Conservation (phyloP, 2,113 vertebrate species). For the Cochlearius cochlearius region DNA sequence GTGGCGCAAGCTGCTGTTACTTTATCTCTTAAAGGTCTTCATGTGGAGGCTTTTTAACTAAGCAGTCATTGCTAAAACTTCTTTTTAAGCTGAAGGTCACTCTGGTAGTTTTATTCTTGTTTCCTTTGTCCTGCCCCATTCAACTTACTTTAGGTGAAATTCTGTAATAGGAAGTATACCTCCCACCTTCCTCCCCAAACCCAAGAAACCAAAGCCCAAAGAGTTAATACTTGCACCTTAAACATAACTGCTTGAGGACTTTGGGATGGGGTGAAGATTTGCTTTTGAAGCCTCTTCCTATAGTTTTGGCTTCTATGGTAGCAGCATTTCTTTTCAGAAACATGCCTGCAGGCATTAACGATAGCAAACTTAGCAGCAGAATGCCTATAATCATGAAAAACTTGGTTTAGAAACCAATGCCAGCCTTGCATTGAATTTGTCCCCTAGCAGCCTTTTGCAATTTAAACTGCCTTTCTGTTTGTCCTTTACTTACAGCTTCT, state of each 20-base stretch:
- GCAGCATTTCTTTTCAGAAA: neutral
- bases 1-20: neutral
- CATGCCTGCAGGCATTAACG: neutral
- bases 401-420: neutral
- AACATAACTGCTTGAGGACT: neutral
- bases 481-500: neutral
- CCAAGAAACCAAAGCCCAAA: neutral
- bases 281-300: neutral
- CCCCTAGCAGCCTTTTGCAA: neutral
- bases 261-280: neutral
- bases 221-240: neutral
- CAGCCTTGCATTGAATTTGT: neutral
- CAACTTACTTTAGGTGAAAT: neutral
- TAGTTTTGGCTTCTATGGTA: neutral
- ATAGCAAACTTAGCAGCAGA: neutral
- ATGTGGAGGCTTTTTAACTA: neutral
- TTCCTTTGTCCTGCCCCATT: neutral
- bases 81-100: neutral
- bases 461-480: neutral
- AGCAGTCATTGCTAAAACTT: neutral
- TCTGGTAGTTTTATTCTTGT: neutral
- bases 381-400: neutral
- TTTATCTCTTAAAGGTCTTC: neutral
- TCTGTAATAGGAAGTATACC: neutral
- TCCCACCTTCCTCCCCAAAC: neutral